Base-by-base conservation (phyloP, 1,140 invertebrate genomes). In the Stegodyphus dumicola region DNA sequence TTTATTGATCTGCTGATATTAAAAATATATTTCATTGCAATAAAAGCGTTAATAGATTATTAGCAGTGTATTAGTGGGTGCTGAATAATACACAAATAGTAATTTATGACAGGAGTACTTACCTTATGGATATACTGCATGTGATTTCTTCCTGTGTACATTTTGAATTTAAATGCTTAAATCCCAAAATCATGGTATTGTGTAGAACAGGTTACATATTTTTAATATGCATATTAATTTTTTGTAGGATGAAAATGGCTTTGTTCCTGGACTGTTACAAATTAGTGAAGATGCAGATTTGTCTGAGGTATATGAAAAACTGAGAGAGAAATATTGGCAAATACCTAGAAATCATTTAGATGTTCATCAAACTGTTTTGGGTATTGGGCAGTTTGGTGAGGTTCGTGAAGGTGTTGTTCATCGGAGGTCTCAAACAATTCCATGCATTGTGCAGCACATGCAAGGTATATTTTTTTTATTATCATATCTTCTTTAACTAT, bases 321-420 rank as follows among this genome's bases (percentile, higher is more conserved):
- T 96, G 64, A 95, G 95, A 89, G 92, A 93, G 80, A 94, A 94
- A 88, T 90, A 94, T 0, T 94, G 94, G 92, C 94, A 93, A 83
- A 93, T 96, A 89, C 94, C 95, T 0, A 92, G 93, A 70, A 94
- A 93, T 89, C 92, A 93, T 71, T 89, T 96, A 67, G 93, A 93
- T 52, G 91, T 95, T 18, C 93, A 95, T 88, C 92, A 93, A 2
- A 91, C 93, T 88, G 89, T 95, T n/a, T 90, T 95, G 54, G 93
- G 94, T 1, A 90, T 93, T n/a, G 95, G 95, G 33, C 92, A 92
- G 87, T 96, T 94, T 90, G 95, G 95, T 0, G 93, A 93, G 71
- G 93, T 96, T 17, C 93, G 88, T 7, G 86, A 87, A 77, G 89
- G 88, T 10, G n/a, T 74, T 15, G 86, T 88, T 33, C 64, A 75